Evolutionary conservation across 2,113 vertebrate genomes (phyloP).

Genomic region (Toxotes jaculatrix): DNA sequence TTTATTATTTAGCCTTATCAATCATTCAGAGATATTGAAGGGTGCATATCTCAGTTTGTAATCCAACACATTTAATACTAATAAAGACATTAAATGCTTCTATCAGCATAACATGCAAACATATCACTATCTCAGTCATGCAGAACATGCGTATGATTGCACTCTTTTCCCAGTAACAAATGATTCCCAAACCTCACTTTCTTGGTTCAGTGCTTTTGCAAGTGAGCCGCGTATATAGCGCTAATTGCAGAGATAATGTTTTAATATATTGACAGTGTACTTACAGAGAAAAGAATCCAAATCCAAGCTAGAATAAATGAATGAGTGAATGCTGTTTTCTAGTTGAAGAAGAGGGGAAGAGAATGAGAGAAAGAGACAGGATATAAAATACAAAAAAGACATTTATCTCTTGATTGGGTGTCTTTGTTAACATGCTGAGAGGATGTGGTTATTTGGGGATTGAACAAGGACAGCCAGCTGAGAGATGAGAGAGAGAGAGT

Average conservation of each 20-base stretch:
- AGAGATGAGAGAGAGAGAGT: conserved; percentile 34
- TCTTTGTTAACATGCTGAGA: conserved; percentile 63
- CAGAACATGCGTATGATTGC: conserved; percentile 36
- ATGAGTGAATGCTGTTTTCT: conserved; percentile 26
- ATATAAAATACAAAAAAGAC: conserved; percentile 29
- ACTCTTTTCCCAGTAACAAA: conserved; percentile 34
- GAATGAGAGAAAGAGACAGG: conserved; percentile 22
- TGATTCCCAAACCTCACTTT: conserved; percentile 49
- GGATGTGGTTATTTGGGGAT: conserved; percentile 59
- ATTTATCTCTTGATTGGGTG: conserved; percentile 62
- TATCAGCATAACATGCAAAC: conserved; percentile 44
- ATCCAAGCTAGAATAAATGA: conserved; percentile 25
- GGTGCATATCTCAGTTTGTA: conserved; percentile 11
- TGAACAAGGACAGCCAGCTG: conserved; percentile 57
- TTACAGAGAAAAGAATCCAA: conserved; percentile 26
- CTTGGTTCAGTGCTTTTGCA: conserved; percentile 52
- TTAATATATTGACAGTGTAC: conserved; percentile 49
- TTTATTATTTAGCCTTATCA: not conserved
- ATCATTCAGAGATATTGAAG: not conserved
- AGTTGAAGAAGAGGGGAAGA: not conserved
- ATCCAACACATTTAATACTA: conserved; percentile 23
- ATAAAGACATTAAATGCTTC: conserved; percentile 25
- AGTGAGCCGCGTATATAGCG: conserved; percentile 25
- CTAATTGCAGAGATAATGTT: conserved; percentile 65
- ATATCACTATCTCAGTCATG: conserved; percentile 18